Evolutionary conservation across 1,140 invertebrate genomes (phyloP).

Genomic region (Atopsyche davidsoni): DNA sequence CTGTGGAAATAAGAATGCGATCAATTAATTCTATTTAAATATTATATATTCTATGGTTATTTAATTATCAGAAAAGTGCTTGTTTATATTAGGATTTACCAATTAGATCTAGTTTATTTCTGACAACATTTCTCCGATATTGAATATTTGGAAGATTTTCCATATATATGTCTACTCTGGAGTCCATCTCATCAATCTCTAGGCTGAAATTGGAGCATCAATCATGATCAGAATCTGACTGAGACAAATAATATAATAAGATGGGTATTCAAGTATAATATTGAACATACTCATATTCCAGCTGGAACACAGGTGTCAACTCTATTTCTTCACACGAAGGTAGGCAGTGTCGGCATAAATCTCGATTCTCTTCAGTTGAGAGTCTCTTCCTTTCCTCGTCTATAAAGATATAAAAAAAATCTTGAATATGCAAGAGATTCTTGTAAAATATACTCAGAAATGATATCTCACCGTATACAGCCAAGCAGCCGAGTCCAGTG

Average conservation of each 20-base stretch:
- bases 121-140: slow-evolving; percentile 47
- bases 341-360: slow-evolving; percentile 41
- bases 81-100: slow-evolving; percentile 39
- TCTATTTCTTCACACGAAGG: slow-evolving; percentile 50
- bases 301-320: slow-evolving; percentile 38
- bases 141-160: slow-evolving; percentile 44
- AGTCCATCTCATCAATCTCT: slow-evolving; percentile 26
- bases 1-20: slow-evolving; percentile 38
- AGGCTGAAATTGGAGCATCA: slow-evolving; percentile 10
- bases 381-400: slow-evolving; percentile 33
- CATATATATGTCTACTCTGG: slow-evolving; percentile 42
- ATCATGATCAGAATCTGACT: no score
- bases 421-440: neutral
- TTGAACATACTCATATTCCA: slow-evolving; percentile 29
- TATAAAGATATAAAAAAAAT: slow-evolving; percentile 3
- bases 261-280: slow-evolving; percentile 4
- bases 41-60: slow-evolving; percentile 1
- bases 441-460: slow-evolving; percentile 2
- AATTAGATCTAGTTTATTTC: slow-evolving; percentile 48
- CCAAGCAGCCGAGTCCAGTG: slow-evolving; percentile 48
- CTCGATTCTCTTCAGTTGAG: slow-evolving; percentile 33
- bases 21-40: neutral
- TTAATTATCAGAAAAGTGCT: neutral
- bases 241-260: no score
- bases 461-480: slow-evolving; percentile 39